Evolutionary conservation across 1,140 invertebrate genomes (phyloP), one percentile per base, ranked within the genome.

Genomic region (Venustaconcha ellipsiformis): DNA sequence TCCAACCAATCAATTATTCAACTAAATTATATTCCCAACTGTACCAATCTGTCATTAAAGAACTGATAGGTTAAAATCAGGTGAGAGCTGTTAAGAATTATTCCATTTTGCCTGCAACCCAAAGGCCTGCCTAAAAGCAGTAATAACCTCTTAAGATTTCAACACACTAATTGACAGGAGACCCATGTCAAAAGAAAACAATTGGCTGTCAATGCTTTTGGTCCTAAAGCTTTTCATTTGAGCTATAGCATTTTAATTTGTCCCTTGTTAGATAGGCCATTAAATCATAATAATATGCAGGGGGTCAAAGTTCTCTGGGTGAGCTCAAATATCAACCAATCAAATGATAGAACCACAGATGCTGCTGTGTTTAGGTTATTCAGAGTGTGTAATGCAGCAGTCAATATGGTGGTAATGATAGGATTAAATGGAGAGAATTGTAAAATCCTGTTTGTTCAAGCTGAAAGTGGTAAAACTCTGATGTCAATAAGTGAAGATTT

Each of bases 351-450:
- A 14, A 58, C 67, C 68, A 76, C 74, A 76, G 74, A 76, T 76
- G 74, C 68, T 75, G 67, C 67, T 69, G 63, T 37, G 55, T 75
- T 67, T 69, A 57, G 69, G 73, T 67, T 75, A 69, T 75, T 75
- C 73, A 75, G 73, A 75, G 17, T 75, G 73, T 75, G 60, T 75
- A 75, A 75, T 75, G 69, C 67, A 75, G 73, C 73, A 75, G 67
- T 69, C 69, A 75, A 75, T 70, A 48, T 48, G 6, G 37, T 6
- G 37, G 37, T 48, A 48, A 48, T 48, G 37, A 48, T 48, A 48
- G 37, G 37, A 48, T 48, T 48, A 48, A 48, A 48, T 48, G 8
- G 37, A 6, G 37, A 48, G 37, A 48, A 48, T 48, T 48, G 37
- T 48, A 48, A 48, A 48, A 48, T 48, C 37, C 37, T 48, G 37